phyloP scores from a whole-genome alignment of 2,797 vertebrate genomes.

The Parotocinclus haroldoi region DNA sequence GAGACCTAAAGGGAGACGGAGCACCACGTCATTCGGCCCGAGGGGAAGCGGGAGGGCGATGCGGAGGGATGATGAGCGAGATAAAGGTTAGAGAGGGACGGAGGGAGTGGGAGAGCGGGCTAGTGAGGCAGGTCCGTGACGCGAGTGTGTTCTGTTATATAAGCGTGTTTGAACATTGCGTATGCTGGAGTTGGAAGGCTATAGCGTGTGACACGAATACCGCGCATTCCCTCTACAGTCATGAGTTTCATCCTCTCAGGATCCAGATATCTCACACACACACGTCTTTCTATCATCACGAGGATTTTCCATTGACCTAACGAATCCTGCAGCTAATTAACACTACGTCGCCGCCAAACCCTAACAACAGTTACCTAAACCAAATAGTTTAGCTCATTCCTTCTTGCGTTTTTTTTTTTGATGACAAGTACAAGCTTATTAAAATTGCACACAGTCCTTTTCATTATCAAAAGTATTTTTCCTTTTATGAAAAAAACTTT shows the following conservation, averaged over 20 bases:
- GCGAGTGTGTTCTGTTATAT: slow-evolving; percentile 65
- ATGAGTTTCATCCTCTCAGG: slow-evolving; percentile 54
- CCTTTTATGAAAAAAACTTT: too few relatives aligned
- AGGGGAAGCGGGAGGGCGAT: background rate
- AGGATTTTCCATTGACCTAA: too few relatives aligned
- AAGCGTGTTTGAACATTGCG: slow-evolving; percentile 67
- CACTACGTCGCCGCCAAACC: too few relatives aligned
- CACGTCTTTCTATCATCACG: background rate
- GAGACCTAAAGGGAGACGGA: too few relatives aligned
- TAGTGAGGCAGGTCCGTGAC: slow-evolving; percentile 55
- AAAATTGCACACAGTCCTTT: too few relatives aligned
- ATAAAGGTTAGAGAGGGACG: slow-evolving; percentile 36
- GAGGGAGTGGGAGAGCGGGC: slow-evolving; percentile 44
- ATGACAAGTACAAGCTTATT: too few relatives aligned
- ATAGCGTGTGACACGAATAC: slow-evolving; percentile 67
- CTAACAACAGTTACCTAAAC: too few relatives aligned
- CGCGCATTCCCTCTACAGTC: slow-evolving; percentile 63
- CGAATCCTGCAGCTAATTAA: too few relatives aligned
- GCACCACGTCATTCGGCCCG: background rate
- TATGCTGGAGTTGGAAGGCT: slow-evolving; percentile 70
- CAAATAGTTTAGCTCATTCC: too few relatives aligned
- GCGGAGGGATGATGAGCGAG: background rate
- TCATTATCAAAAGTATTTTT: too few relatives aligned
- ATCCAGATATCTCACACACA: background rate
- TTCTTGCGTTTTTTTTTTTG: too few relatives aligned